These are phyloP conservation scores for Mystacornis crossleyi DNA, from an alignment of 2,113 vertebrate genomes.

Conservation along the genomic window DNA sequence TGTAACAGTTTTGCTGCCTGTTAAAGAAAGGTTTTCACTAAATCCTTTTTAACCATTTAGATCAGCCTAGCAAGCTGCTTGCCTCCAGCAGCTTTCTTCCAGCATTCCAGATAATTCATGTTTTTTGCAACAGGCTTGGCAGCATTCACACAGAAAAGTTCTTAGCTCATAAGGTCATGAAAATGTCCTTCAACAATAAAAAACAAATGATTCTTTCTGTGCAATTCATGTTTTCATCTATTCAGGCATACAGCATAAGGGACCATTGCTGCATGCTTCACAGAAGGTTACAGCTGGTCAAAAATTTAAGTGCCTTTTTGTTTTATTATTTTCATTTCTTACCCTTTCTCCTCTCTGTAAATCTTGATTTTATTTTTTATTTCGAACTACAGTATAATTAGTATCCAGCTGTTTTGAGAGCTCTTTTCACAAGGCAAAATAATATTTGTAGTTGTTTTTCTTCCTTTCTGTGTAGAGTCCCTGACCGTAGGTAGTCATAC, in stretches of 20 bases:
- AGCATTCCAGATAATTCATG: conserved; percentile 67
- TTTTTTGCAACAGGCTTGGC: conserved; percentile 69
- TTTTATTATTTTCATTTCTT: conserved; percentile 1
- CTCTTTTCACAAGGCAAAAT: background rate
- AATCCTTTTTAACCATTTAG: conserved; percentile 32
- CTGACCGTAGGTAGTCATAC: background rate
- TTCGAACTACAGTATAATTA: background rate
- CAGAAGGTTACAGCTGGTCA: background rate
- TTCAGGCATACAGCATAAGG: conserved; percentile 21
- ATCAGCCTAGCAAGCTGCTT: background rate
- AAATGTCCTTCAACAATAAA: conserved; percentile 75
- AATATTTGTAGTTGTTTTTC: background rate
- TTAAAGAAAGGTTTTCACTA: background rate
- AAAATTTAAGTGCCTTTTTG: background rate
- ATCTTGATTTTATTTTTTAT: background rate
- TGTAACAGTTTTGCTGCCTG: background rate
- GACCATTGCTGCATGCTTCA: background rate
- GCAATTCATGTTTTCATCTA: conserved; percentile 56
- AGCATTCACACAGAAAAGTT: conserved; percentile 58
- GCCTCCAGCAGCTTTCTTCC: conserved; percentile 22
- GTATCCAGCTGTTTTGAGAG: background rate
- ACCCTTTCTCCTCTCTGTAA: background rate
- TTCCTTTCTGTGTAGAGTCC: background rate
- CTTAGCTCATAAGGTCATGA: conserved; percentile 71
- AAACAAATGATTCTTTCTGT: conserved; percentile 70